Conservation (phyloP, 2,888 invertebrate genomes). For the Rotaria magnacalcarata region DNA sequence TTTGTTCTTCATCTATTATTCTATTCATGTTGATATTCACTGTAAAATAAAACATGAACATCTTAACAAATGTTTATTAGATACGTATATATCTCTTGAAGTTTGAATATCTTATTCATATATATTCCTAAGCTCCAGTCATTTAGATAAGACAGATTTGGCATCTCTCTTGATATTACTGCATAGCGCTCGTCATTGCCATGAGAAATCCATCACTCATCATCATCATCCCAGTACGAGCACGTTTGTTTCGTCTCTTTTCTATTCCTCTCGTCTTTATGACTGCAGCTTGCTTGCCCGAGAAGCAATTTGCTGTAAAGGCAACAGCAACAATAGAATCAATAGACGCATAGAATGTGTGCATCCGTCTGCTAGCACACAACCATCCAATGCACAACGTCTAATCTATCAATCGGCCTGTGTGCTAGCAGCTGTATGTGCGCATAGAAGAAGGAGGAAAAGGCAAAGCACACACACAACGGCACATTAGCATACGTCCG, state of each 20-base stretch:
- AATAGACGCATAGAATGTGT: background rate
- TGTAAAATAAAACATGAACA: no score
- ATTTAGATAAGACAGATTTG: background rate
- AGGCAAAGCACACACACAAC: background rate
- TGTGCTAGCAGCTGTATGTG: background rate
- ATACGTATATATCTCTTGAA: no score
- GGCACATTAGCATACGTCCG: background rate
- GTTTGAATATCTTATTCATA: no score
- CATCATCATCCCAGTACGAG: background rate
- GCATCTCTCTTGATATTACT: background rate
- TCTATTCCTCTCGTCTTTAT: background rate
- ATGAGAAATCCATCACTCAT: constrained; percentile 5
- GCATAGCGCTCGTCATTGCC: background rate
- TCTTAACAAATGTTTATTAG: no score
- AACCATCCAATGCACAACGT: constrained; percentile 6
- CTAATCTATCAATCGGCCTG: background rate
- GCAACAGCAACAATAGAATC: background rate
- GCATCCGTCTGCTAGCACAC: background rate
- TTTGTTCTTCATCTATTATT: no score
- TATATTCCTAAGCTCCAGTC: background rate
- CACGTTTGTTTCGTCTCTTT: background rate
- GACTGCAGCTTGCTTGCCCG: background rate
- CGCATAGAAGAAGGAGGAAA: background rate
- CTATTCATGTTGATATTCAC: no score
- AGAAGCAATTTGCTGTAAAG: constrained; percentile 8